These are phyloP conservation scores for Caenorhabditis macrosperma DNA, from an alignment of 2,888 invertebrate genomes.

Conservation along the genomic window DNA sequence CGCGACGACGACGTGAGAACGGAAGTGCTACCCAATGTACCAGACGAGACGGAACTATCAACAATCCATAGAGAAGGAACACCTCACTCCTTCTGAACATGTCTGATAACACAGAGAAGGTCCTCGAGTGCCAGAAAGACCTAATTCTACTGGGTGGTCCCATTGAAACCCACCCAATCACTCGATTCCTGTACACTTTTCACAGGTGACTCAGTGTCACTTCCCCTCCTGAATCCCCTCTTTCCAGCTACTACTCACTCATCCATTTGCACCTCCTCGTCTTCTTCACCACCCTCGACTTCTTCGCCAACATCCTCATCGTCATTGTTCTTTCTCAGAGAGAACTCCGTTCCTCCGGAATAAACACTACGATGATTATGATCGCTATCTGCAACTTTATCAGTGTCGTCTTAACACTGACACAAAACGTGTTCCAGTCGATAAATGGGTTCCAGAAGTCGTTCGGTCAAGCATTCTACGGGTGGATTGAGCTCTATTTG, in stretches of 20 bases:
- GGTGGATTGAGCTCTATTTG: neutral
- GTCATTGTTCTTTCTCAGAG: slow-evolving; percentile 20
- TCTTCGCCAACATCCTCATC: slow-evolving; percentile 12
- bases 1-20: no score
- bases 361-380: slow-evolving; percentile 17
- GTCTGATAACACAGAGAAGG: neutral
- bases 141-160: neutral
- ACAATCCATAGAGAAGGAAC: no score
- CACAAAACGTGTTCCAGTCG: neutral
- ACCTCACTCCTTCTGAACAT: neutral
- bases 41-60: no score
- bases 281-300: slow-evolving; percentile 6
- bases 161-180: neutral
- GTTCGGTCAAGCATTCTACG: neutral
- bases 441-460: neutral
- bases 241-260: neutral
- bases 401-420: neutral
- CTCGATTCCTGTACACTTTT: no score
- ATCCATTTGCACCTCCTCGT: slow-evolving; percentile 6
- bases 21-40: no score
- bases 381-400: slow-evolving; percentile 13
- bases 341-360: slow-evolving; percentile 14
- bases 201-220: no score
- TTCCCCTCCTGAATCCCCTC: neutral
- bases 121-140: neutral